A percentile compares a stretch with the other conserved stretches of the same genome.
These are phyloP conservation scores for Macropodus opercularis DNA, from an alignment of 2,797 vertebrate genomes.

Conservation along the genomic window DNA sequence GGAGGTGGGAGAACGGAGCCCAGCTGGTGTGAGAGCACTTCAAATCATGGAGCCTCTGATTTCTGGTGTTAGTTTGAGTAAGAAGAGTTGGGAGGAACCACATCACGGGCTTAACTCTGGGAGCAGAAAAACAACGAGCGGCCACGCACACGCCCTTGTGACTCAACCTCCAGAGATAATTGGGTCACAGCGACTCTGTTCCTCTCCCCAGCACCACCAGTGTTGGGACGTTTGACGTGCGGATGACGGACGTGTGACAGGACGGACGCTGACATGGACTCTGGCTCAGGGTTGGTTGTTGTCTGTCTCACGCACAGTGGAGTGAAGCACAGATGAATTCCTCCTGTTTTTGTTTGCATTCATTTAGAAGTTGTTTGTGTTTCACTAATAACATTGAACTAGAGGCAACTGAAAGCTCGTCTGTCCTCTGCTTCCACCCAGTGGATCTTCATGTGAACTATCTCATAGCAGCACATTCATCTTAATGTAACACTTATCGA, in stretches of 20 bases:
- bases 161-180: slow-evolving; percentile 57
- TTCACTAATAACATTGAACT: background rate
- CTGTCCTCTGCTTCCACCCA: slow-evolving; percentile 66
- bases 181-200: slow-evolving; percentile 59
- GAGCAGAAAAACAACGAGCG: slow-evolving; percentile 61
- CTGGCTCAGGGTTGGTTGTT: background rate
- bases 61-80: slow-evolving; percentile 27
- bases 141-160: slow-evolving; percentile 60
- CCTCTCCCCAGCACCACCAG: slow-evolving; percentile 15
- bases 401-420: background rate
- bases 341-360: slow-evolving; percentile 11
- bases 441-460: slow-evolving; percentile 22
- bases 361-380: background rate
- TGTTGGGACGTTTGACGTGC: background rate
- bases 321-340: slow-evolving; percentile 15
- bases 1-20: slow-evolving; percentile 9
- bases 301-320: slow-evolving; percentile 1
- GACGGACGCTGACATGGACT: background rate
- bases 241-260: background rate
- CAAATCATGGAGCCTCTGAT: slow-evolving; percentile 42
- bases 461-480: background rate
- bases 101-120: slow-evolving; percentile 40
- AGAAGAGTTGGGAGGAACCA: slow-evolving; percentile 37
- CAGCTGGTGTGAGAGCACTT: background rate
- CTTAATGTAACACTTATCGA: too few relatives aligned